Evolutionary conservation across 2,888 invertebrate genomes (phyloP).

Genomic region (Diploptera punctata): DNA sequence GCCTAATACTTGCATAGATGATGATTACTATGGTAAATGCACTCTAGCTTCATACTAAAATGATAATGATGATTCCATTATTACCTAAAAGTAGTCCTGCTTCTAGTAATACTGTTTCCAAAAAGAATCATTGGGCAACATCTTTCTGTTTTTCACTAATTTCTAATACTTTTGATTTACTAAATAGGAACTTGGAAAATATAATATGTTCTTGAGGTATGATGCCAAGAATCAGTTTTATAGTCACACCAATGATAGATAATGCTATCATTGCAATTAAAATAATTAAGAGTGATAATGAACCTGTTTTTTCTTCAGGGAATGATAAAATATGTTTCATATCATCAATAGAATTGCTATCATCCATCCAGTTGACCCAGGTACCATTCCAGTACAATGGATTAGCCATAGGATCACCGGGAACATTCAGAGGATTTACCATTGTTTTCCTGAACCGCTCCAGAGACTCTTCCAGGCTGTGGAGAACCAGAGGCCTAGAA

Average conservation of each 20-base stretch:
- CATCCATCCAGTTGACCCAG: constrained; percentile 66
- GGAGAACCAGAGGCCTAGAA: constrained; percentile 52
- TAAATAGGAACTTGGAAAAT: constrained; percentile 20
- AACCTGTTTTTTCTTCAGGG: background rate
- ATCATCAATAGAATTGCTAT: background rate
- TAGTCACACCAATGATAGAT: constrained; percentile 11
- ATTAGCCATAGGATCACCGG: constrained; percentile 57
- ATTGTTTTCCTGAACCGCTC: constrained; percentile 55
- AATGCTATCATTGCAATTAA: constrained; percentile 21
- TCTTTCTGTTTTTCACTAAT: background rate
- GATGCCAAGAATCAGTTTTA: constrained; percentile 8
- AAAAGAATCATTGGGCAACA: too few relatives aligned
- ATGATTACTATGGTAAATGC: too few relatives aligned
- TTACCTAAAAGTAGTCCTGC: too few relatives aligned
- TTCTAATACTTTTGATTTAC: background rate
- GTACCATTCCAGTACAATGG: constrained; percentile 61
- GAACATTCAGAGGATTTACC: constrained; percentile 56
- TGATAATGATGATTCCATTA: too few relatives aligned
- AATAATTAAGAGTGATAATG: constrained; percentile 13
- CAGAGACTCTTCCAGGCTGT: constrained; percentile 56
- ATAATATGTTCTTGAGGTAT: constrained; percentile 23
- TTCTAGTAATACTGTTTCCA: too few relatives aligned
- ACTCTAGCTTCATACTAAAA: too few relatives aligned
- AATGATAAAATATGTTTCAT: background rate
- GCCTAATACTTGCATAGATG: too few relatives aligned